A percentile compares a stretch with the other conserved stretches of the same genome.
Conservation (phyloP, 2,113 vertebrate genomes). For the Colossoma macropomum region DNA sequence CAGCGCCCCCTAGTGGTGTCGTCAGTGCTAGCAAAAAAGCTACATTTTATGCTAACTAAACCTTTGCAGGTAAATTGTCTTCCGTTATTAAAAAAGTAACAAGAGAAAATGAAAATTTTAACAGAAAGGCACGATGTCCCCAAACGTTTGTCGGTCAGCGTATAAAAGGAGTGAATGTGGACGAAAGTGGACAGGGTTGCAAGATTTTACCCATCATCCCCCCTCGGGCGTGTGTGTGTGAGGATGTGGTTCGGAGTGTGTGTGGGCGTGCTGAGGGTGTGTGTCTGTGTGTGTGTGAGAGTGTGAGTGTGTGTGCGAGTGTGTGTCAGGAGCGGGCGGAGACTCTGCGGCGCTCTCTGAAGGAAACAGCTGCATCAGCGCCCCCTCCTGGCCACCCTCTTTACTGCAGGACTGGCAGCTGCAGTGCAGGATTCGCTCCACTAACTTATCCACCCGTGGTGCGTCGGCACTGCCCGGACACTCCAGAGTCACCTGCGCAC, state of each 20-base stretch:
- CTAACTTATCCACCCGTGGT: conserved; percentile 92
- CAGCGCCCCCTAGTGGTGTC: not conserved
- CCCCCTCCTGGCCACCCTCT: conserved; percentile 88
- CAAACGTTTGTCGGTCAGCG: not conserved
- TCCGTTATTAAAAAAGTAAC: too few species aligned
- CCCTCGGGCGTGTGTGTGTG: conserved; percentile 73
- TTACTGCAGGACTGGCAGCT: conserved; percentile 97
- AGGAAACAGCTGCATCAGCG: conserved; percentile 88
- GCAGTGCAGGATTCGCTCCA: conserved; percentile 94
- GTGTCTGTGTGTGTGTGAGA: conserved; percentile 61
- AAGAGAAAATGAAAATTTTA: too few species aligned
- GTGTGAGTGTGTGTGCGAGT: conserved; percentile 62
- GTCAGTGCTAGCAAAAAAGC: not conserved
- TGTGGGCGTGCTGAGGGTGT: conserved; percentile 63
- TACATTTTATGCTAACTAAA: not conserved
- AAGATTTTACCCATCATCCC: conserved; percentile 58
- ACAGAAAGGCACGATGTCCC: not conserved
- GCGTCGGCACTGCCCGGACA: conserved; percentile 87
- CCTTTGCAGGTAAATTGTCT: too few species aligned
- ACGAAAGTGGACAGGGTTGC: not conserved
- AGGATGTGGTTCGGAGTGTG: conserved; percentile 66
- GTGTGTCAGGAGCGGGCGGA: conserved; percentile 67
- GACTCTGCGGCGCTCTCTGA: conserved; percentile 79
- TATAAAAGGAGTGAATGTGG: not conserved
- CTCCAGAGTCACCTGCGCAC: conserved; percentile 89